Base-by-base conservation (phyloP, 2,797 vertebrate species). In the Typhlichthys eigenmanni region DNA sequence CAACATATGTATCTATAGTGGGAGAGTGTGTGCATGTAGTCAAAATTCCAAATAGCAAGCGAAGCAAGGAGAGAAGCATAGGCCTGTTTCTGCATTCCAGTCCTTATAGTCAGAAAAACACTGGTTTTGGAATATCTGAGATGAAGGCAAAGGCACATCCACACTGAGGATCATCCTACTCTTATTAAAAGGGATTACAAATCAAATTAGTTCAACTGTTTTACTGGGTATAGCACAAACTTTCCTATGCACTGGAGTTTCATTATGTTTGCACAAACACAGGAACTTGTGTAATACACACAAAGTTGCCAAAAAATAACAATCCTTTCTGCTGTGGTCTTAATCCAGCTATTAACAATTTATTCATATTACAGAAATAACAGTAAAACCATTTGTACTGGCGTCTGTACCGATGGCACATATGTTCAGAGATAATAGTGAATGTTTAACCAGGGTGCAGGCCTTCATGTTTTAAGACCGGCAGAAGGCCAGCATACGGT, bases 401-500 rank as follows among this genome's bases (percentile, higher is more conserved):
- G 71, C 69, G 71, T 73, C 67, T 70, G 77, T 71, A 80, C 75
- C 67, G 43, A 17, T 75, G 68, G 6, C 17, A 1, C 19, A 61
- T 58, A 68, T 64, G 70, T 66, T 76, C 50, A 63, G 55, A 72
- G 13, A 76, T 71, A 69, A 58, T 38, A 49, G 84, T 78, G 62
- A 89, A 88, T 90, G 80, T 85, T 87, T 90, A 88, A 89, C 87
- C 71, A 78, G 61, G 80, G 77, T 78, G 79, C 72, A 66, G 62
- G 74, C 78, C 81, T 84, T 80, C 55, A 71, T 61, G 67, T 81
- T 82, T 79, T 84, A 78, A 82, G 56, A 52, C 68, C 61, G 62
- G 72, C 66, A 68, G 49, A 34, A 77, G 55, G 66, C 53, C 46
- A 17, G 45, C 32, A 56, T 14, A 64, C n/a, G 57, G 34, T 57